phyloP scores from a whole-genome alignment of 2,113 vertebrate species.

The Pelecanoides urinatrix region DNA sequence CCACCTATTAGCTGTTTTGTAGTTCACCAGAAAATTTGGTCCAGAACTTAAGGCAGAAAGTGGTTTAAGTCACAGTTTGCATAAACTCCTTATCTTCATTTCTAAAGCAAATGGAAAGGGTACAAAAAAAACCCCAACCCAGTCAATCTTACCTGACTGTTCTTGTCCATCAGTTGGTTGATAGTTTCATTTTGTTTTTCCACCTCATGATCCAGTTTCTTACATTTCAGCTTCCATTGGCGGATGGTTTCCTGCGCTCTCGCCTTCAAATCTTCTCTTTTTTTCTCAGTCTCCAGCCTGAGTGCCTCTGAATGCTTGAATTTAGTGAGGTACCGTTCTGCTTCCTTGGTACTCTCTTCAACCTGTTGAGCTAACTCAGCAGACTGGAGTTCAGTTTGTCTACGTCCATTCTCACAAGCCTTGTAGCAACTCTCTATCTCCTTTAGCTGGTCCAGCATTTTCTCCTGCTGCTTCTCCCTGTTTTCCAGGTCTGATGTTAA shows the following conservation, averaged over 20 bases:
- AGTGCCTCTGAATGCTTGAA: conserved; percentile 77
- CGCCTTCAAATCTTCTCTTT: conserved; percentile 82
- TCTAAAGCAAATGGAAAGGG: neutral
- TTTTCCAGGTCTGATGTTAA: conserved; percentile 82
- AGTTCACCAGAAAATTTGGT: neutral
- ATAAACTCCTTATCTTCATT: neutral
- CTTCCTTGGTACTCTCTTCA: conserved; percentile 74
- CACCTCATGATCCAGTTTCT: conserved; percentile 79
- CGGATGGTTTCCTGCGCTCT: conserved; percentile 87
- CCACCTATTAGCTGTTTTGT: neutral
- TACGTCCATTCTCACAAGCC: conserved; percentile 70
- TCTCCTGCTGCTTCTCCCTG: conserved; percentile 84
- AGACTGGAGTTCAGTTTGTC: conserved; percentile 62
- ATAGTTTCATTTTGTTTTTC: conserved; percentile 76
- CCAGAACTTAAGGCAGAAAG: neutral
- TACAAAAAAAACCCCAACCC: neutral
- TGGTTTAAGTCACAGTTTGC: neutral
- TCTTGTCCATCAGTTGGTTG: conserved; percentile 71
- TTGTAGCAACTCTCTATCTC: conserved; percentile 83
- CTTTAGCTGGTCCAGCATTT: conserved; percentile 86
- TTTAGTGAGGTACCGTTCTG: conserved; percentile 70
- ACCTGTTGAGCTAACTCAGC: conserved; percentile 72
- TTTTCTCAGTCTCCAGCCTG: conserved; percentile 79
- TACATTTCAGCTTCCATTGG: conserved; percentile 89
- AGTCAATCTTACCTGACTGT: conserved; percentile 72